These are phyloP conservation scores for Nematopogon swammerdamellus DNA, from an alignment of 2,888 invertebrate genomes.

Conservation along the genomic window DNA sequence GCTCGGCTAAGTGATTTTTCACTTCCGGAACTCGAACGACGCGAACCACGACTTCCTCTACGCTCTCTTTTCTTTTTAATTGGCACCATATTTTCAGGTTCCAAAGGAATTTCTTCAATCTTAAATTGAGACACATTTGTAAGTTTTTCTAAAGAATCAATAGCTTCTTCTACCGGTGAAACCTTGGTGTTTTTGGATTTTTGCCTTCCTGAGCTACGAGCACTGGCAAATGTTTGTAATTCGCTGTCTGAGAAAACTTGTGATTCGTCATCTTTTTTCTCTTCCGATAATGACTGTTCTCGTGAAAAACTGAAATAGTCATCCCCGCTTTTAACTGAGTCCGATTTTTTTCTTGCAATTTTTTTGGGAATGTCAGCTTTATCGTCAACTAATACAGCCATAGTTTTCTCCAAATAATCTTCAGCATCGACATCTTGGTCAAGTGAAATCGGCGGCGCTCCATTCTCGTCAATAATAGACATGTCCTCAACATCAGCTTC, in stretches of 20 bases:
- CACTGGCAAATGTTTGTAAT: conserved; percentile 65
- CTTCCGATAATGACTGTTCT: conserved; percentile 58
- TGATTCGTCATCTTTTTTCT: conserved; percentile 58
- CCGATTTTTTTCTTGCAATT: conserved; percentile 64
- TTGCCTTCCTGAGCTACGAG: conserved; percentile 53
- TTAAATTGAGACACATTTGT: too few species aligned
- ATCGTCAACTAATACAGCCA: conserved; percentile 46
- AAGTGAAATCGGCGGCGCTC: conserved; percentile 36
- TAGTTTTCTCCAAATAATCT: conserved; percentile 53
- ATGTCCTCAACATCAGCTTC: conserved; percentile 86
- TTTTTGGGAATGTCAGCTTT: conserved; percentile 53
- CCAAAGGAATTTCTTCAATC: conserved; percentile 14
- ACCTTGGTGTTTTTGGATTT: conserved; percentile 30
- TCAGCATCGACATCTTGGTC: conserved; percentile 51
- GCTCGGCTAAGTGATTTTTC: conserved; percentile 43
- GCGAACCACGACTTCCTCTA: conserved; percentile 40
- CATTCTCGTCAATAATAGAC: conserved; percentile 73
- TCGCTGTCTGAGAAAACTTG: conserved; percentile 58
- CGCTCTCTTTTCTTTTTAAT: conserved; percentile 28
- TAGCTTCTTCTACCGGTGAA: conserved; percentile 28
- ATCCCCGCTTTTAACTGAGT: conserved; percentile 57
- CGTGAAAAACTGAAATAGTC: conserved; percentile 64
- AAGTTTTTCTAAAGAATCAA: conserved; percentile 26
- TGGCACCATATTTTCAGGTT: conserved; percentile 15
- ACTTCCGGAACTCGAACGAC: conserved; percentile 39